Percentiles rank a stretch among this genome's conserved stretches.
These are phyloP conservation scores for Empidonax alnorum DNA, from an alignment of 2,113 vertebrate genomes.

Conservation along the genomic window DNA sequence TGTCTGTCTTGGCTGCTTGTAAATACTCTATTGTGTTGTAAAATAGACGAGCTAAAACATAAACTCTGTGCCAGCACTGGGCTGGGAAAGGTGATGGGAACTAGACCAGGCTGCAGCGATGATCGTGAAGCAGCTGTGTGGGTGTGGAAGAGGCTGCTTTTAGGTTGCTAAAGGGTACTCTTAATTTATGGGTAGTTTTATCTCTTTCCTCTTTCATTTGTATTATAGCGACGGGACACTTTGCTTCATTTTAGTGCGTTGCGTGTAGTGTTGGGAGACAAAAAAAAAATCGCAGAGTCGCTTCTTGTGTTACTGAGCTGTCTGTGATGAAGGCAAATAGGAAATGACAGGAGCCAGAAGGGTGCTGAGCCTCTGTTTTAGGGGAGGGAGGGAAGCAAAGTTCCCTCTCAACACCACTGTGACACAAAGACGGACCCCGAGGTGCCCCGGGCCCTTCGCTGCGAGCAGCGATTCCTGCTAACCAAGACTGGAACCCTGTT, in stretches of 20 bases:
- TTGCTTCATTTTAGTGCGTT: background rate
- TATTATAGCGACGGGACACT: background rate
- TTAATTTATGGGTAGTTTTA: background rate
- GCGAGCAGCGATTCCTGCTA: background rate
- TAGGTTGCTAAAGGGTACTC: slow-evolving; percentile 32
- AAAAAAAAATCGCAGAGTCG: background rate
- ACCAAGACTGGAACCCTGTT: background rate
- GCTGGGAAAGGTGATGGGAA: background rate
- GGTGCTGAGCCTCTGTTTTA: background rate
- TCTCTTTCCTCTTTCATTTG: slow-evolving; percentile 9
- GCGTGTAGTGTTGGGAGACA: background rate
- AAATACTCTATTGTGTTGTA: slow-evolving; percentile 45
- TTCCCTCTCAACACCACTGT: background rate
- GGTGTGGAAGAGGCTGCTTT: slow-evolving; percentile 13
- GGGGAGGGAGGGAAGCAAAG: background rate
- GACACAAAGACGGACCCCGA: accelerated
- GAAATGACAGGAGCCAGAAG: background rate
- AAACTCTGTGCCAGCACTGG: slow-evolving; percentile 14
- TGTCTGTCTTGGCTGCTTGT: slow-evolving; percentile 22
- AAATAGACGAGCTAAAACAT: slow-evolving; percentile 6
- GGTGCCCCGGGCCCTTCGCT: background rate
- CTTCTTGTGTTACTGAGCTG: background rate
- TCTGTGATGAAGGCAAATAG: background rate
- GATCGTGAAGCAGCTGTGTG: background rate
- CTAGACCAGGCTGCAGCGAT: background rate